phyloP scores from a whole-genome alignment of 2,888 invertebrate genomes.

The Camponotus fellah region DNA sequence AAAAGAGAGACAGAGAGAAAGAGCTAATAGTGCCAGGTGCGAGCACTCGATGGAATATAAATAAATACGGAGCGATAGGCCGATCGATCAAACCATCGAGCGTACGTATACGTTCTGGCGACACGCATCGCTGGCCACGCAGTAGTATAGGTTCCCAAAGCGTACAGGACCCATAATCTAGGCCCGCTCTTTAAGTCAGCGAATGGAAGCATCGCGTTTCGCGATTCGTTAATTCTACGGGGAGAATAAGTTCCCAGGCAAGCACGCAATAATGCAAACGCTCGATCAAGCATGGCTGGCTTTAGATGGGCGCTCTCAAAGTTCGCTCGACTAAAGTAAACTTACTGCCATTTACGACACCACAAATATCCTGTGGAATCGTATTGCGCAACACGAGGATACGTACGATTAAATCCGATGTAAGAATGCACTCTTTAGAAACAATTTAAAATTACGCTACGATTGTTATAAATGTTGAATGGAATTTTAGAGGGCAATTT shows the following conservation, averaged over 20 bases:
- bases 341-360: conserved; percentile 9
- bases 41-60: conserved; percentile 77
- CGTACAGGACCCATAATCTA: not conserved
- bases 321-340: conserved; percentile 21
- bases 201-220: conserved; percentile 41
- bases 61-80: conserved; percentile 75
- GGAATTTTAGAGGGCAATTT: not conserved
- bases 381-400: not conserved
- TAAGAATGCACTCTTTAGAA: not conserved
- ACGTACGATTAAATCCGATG: not conserved
- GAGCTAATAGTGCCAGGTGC: conserved; percentile 78
- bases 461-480: not conserved
- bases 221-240: conserved; percentile 49
- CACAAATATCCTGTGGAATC: conserved; percentile 13
- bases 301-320: conserved; percentile 3
- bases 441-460: not conserved
- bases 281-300: conserved; percentile 38
- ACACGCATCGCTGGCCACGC: conserved; percentile 72
- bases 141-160: conserved; percentile 38
- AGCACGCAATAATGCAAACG: conserved; percentile 40
- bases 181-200: conserved; percentile 35
- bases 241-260: conserved; percentile 20
- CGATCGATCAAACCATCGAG: conserved; percentile 79
- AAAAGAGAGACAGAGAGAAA: conserved; percentile 53
- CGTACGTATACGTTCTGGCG: conserved; percentile 61